Evolutionary conservation across 2,888 invertebrate species (phyloP), one percentile per base, ranked within the genome.

Genomic region (Fissipunctia ypsillon): DNA sequence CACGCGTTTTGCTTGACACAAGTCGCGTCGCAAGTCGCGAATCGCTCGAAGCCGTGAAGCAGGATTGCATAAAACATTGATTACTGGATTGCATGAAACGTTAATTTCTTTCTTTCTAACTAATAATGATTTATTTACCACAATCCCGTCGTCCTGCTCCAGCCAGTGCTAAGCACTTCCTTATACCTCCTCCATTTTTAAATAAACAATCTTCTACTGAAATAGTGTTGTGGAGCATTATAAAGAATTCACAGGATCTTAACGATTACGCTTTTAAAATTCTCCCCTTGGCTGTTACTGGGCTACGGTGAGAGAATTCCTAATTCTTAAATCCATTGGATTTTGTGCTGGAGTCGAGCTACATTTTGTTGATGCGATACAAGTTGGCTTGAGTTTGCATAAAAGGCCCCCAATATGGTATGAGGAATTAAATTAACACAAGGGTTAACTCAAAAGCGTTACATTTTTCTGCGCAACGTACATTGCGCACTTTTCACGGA

Each of bases 181-280:
- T 38, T 59, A 67, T 35, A 45, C 50, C 45, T 75, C 28, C 38
- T 78, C 38, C 61, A 85, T 78, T 73, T 76, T 78, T 69, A 71
- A 85, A 67, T 48, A 52, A 43, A 69, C 73, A 78, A 73, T 81
- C 57, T 77, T 22, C 63, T 9, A 38, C 64, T 28, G 35, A 25
- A 67, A 45, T 77, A 69, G 71, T 77, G 41, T 48, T 73, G 38
- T 19, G 22, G 16, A 67, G 31, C 16, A 31, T 31, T 14, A 77
- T 86, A 73, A 84, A 84, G 41, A 35, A 86, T 84, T 73, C 84
- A 81, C 14, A 14, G 25, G 54, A 61, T 64, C 65, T 68, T 67
- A 75, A 76, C 60, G 81, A 78, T 78, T 78, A 61, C 64, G 67
- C 52, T 70, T 86, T 84, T 68, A 70, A 76, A 86, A 81, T 76